phyloP scores from a whole-genome alignment of 2,797 vertebrate species.

The Sebastes minor region DNA sequence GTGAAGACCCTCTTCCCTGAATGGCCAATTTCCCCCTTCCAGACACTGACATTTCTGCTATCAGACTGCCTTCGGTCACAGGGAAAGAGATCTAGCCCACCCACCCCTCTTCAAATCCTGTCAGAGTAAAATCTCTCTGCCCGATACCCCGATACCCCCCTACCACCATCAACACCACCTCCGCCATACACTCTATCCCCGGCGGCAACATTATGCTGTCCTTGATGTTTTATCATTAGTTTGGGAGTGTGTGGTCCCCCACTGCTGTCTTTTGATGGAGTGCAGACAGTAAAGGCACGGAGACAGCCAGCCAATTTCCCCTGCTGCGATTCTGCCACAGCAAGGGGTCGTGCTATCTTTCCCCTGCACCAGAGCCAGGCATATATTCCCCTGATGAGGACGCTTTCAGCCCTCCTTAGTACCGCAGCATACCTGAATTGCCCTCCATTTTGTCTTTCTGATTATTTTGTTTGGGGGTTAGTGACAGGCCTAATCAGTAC shows the following conservation, averaged over 20 bases:
- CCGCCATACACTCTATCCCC: conserved; percentile 68
- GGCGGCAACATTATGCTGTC: conserved; percentile 82
- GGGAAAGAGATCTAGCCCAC: conserved; percentile 72
- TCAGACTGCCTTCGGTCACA: conserved; percentile 79
- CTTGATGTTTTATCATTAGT: conserved; percentile 86
- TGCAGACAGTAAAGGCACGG: conserved; percentile 83
- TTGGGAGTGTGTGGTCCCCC: conserved; percentile 84
- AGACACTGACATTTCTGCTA: conserved; percentile 85
- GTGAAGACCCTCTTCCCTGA: conserved; percentile 82
- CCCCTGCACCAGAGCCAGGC: conserved; percentile 60
- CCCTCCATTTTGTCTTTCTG: conserved; percentile 72
- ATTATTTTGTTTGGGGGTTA: conserved; percentile 68
- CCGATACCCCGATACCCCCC: conserved; percentile 70
- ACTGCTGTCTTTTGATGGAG: conserved; percentile 84
- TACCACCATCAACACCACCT: conserved; percentile 65
- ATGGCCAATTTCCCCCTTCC: conserved; percentile 82
- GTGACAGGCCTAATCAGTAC: conserved; percentile 69
- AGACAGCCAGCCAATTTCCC: conserved; percentile 81
- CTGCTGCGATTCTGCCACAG: conserved; percentile 77
- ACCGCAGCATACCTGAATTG: conserved; percentile 71
- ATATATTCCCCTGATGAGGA: conserved; percentile 75
- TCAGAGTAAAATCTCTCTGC: conserved; percentile 73
- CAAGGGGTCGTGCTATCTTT: conserved; percentile 75
- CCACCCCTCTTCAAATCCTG: conserved; percentile 74
- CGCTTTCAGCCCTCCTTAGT: conserved; percentile 69